Evolutionary conservation across 35 echinoderm and acorn worm genomes (phyloP).

Genomic region (Lytechinus variegatus): DNA sequence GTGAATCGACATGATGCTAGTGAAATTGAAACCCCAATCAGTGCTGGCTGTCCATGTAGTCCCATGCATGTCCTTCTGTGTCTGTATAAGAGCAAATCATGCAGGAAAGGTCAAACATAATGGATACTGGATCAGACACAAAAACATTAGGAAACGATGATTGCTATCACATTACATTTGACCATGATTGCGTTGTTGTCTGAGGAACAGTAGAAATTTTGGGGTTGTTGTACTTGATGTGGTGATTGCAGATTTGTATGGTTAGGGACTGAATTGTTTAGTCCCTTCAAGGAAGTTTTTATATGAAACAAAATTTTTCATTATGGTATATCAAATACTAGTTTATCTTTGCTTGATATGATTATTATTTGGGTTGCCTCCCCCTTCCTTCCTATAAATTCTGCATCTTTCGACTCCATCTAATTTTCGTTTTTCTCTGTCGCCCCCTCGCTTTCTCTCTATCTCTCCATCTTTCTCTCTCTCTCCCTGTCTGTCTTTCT

Average conservation of each 20-base stretch:
- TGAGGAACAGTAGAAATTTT: not conserved
- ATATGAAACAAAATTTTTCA: no score
- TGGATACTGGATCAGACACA: not conserved
- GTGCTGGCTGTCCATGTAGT: not conserved
- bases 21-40: not conserved
- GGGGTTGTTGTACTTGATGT: not conserved
- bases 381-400: not conserved
- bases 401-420: not conserved
- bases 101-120: not conserved
- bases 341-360: no score
- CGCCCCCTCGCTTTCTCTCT: not conserved
- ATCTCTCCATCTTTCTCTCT: not conserved
- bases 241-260: not conserved
- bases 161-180: not conserved
- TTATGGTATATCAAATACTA: no score
- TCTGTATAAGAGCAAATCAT: not conserved
- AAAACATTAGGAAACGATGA: constrained; percentile 4
- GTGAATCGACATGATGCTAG: not conserved
- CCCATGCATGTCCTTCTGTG: not conserved
- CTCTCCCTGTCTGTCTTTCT: not conserved
- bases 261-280: not conserved
- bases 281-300: not conserved
- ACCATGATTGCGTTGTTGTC: not conserved
- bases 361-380: not conserved
- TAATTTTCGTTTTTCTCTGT: not conserved